Evolutionary conservation across 2,888 invertebrate species (phyloP).

Genomic region (Philereme vetulata): DNA sequence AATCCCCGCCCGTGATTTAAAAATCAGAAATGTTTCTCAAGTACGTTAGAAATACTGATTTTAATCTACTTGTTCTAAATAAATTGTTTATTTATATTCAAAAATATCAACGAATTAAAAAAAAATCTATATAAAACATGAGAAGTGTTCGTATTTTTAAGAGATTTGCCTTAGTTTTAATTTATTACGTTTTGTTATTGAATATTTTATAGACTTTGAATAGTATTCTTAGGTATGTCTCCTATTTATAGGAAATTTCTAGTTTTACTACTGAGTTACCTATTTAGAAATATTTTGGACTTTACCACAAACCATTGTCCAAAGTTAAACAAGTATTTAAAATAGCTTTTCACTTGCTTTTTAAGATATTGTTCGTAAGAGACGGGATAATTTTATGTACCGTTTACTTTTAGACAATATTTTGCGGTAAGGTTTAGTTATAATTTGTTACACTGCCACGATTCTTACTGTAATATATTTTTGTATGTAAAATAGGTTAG

Average conservation of each 20-base stretch:
- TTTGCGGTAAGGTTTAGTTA: slow-evolving; percentile 21
- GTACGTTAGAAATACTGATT: background rate
- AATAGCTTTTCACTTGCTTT: background rate
- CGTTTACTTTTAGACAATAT: background rate
- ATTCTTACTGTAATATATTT: slow-evolving; percentile 62
- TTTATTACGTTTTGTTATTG: slow-evolving; percentile 52
- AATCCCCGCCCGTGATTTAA: no score
- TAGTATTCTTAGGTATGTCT: slow-evolving; percentile 43
- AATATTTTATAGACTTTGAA: slow-evolving; percentile 35
- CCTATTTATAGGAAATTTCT: slow-evolving; percentile 46
- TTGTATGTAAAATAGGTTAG: slow-evolving; percentile 56
- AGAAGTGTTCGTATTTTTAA: slow-evolving; percentile 25
- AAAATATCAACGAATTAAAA: slow-evolving; percentile 1
- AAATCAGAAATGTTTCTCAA: no score
- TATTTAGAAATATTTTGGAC: slow-evolving; percentile 43
- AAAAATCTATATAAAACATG: background rate
- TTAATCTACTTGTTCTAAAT: background rate
- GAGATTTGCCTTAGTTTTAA: slow-evolving; percentile 38
- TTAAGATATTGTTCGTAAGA: background rate
- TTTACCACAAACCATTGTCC: slow-evolving; percentile 10
- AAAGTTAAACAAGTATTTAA: background rate
- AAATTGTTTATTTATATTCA: slow-evolving; percentile 13
- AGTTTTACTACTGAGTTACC: slow-evolving; percentile 64
- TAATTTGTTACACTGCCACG: slow-evolving; percentile 62
- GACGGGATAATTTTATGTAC: background rate